Conservation (phyloP, 2,888 invertebrate genomes). For the Drosophila phalerata region DNA sequence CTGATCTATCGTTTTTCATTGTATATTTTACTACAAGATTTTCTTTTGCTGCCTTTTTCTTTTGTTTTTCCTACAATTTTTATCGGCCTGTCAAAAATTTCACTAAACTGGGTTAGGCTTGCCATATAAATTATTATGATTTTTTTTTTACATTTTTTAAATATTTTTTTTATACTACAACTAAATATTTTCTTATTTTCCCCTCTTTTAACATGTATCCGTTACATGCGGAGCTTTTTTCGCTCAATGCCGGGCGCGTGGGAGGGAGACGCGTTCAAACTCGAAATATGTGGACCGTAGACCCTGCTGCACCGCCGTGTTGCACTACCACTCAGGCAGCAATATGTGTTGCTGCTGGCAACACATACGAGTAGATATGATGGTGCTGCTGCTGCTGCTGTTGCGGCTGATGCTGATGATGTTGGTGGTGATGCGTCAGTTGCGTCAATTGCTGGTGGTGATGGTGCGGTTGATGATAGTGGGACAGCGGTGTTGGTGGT, state of each 20-base stretch:
- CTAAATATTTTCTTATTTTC: conserved; percentile 58
- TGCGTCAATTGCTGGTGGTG: conserved; percentile 35
- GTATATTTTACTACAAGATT: conserved; percentile 80
- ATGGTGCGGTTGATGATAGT: conserved; percentile 67
- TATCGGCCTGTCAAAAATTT: conserved; percentile 73
- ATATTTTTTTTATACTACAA: conserved; percentile 59
- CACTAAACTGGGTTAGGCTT: conserved; percentile 76
- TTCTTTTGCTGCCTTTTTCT: conserved; percentile 53
- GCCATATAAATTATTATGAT: conserved; percentile 52
- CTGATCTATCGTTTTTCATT: conserved; percentile 62
- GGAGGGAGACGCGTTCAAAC: conserved; percentile 58
- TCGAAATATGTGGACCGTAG: conserved; percentile 55
- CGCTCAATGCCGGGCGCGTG: conserved; percentile 54
- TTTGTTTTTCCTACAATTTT: conserved; percentile 38
- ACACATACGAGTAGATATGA: conserved; percentile 83
- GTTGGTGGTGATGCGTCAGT: conserved; percentile 45
- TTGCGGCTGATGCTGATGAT: conserved; percentile 35
- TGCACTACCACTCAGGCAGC: conserved; percentile 72
- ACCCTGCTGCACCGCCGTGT: conserved; percentile 23
- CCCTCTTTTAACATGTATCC: conserved; percentile 68
- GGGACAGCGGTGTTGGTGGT: conserved; percentile 60
- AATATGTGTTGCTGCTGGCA: conserved; percentile 84
- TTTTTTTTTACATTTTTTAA: conserved; percentile 50
- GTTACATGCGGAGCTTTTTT: conserved; percentile 69
- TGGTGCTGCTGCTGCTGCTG: conserved; percentile 35